phyloP scores from a whole-genome alignment of 1,140 invertebrate species.

The Drosophila seguyi region DNA sequence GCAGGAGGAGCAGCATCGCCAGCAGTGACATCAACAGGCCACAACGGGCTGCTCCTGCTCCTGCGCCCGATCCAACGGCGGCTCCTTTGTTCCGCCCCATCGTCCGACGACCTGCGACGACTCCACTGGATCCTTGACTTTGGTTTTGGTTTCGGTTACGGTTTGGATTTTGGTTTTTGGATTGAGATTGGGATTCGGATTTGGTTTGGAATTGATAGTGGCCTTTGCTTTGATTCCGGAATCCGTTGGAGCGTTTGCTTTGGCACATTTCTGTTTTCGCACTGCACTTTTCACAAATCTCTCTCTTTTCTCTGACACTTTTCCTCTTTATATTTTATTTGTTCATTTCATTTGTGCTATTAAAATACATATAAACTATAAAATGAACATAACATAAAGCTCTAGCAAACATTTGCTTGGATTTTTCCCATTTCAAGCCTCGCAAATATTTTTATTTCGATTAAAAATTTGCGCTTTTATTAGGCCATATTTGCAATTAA shows the following conservation, averaged over 20 bases:
- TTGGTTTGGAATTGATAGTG: conserved; percentile 14
- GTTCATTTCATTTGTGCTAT: conserved; percentile 25
- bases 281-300: conserved; percentile 46
- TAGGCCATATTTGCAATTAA: conserved; percentile 57
- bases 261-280: conserved; percentile 39
- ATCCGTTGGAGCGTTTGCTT: conserved; percentile 32
- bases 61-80: conserved; percentile 11
- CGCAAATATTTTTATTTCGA: conserved; percentile 28
- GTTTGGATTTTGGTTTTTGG: conserved; percentile 15
- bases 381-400: conserved; percentile 17
- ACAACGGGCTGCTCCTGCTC: conserved; percentile 39
- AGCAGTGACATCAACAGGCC: conserved; percentile 47
- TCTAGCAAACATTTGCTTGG: conserved; percentile 5
- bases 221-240: conserved; percentile 34
- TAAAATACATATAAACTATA: neutral
- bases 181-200: conserved; percentile 16
- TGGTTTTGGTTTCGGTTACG: conserved; percentile 22
- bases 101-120: conserved; percentile 35
- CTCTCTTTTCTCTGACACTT: conserved; percentile 3
- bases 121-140: conserved; percentile 64
- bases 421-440: neutral
- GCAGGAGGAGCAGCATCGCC: conserved; percentile 57
- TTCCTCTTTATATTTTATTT: conserved; percentile 10
- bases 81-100: conserved; percentile 70
- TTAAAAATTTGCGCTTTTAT: conserved; percentile 33